Conservation (phyloP, 1,140 invertebrate genomes). For the Apis cerana region DNA sequence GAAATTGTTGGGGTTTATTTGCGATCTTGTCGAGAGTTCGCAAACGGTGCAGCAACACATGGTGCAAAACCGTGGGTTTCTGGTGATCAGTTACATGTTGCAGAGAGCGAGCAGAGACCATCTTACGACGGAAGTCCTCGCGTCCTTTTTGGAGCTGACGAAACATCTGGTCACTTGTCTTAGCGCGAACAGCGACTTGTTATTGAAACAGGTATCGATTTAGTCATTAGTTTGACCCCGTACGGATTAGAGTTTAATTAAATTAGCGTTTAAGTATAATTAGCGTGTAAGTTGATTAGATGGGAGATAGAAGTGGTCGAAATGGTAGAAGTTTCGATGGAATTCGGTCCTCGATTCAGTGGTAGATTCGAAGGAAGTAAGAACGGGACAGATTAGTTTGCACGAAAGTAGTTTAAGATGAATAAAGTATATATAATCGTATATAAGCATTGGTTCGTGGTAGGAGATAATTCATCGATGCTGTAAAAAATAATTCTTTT, state of each 20-base stretch:
- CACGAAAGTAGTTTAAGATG: constrained; percentile 27
- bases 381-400: constrained; percentile 16
- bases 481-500: too few species aligned
- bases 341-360: not conserved
- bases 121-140: constrained; percentile 95
- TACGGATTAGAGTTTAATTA: constrained; percentile 14
- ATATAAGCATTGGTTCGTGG: not conserved
- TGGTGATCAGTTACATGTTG: constrained; percentile 98
- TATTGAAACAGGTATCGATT: constrained; percentile 93
- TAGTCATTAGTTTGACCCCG: constrained; percentile 40
- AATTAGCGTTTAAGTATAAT: not conserved
- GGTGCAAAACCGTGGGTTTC: constrained; percentile 98
- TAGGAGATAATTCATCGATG: constrained; percentile 30
- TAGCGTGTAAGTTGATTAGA: not conserved
- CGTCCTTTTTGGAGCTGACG: constrained; percentile 96
- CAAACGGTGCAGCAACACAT: constrained; percentile 99
- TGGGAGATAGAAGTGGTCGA: not conserved
- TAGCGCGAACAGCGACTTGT: constrained; percentile 94
- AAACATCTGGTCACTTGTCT: constrained; percentile 98
- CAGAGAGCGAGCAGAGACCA: constrained; percentile 96
- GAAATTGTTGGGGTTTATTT: constrained; percentile 97
- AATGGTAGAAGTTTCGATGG: not conserved
- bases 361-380: not conserved
- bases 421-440: not conserved
- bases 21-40: constrained; percentile 97